phyloP scores from a whole-genome alignment of 2,888 invertebrate genomes.

The Uloborus plumipes region DNA sequence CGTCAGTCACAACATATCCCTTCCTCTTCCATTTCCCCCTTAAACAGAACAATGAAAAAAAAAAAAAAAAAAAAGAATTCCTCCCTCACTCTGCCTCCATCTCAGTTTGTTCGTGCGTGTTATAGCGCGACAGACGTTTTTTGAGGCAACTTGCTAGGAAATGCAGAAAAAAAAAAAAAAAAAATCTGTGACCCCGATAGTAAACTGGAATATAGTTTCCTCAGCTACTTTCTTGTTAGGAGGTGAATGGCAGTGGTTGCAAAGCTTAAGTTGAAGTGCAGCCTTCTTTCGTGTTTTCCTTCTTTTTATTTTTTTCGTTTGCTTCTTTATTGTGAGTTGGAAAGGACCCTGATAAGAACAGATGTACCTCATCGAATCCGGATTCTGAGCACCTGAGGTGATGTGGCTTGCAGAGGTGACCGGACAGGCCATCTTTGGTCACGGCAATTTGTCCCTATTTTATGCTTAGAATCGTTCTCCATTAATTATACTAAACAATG shows the following conservation, averaged over 20 bases:
- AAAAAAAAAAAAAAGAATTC: no score
- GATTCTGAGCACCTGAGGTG: neutral
- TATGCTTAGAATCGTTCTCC: no score
- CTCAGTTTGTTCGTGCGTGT: constrained; percentile 4
- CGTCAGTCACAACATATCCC: no score
- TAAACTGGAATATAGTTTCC: constrained; percentile 18
- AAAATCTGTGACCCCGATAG: neutral
- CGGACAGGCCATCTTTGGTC: no score
- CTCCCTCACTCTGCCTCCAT: neutral
- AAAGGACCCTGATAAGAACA: constrained; percentile 10
- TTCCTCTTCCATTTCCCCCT: no score
- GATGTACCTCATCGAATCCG: constrained; percentile 12
- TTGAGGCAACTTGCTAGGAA: neutral
- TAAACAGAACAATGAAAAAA: no score
- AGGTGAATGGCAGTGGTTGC: constrained; percentile 7
- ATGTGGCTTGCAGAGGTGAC: no score
- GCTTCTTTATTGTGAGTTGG: no score
- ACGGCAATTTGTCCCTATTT: no score
- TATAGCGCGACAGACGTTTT: neutral
- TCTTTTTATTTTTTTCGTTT: neutral
- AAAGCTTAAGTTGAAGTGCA: neutral
- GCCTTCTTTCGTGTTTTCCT: neutral
- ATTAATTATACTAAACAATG: no score
- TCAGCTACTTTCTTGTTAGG: neutral
- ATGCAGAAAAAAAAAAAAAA: neutral